A percentile compares a stretch with the other conserved stretches of the same genome.
phyloP scores from a whole-genome alignment of 2,888 invertebrate genomes.

The Volucella zonaria region DNA sequence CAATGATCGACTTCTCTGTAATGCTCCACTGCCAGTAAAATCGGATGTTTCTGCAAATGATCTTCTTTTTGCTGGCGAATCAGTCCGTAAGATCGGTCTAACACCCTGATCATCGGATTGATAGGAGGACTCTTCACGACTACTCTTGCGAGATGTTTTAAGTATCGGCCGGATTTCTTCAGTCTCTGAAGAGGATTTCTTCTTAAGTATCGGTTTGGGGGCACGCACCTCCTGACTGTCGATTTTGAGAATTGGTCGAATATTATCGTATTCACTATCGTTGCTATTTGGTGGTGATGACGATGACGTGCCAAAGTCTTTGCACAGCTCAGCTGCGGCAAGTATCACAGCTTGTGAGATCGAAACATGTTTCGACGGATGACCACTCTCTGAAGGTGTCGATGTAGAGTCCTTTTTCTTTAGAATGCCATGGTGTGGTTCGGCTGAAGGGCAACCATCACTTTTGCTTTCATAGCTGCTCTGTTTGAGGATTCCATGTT shows the following conservation, averaged over 20 bases:
- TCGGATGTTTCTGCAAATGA: conserved; percentile 77
- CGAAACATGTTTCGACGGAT: conserved; percentile 81
- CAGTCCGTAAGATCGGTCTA: conserved; percentile 80
- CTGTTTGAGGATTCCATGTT: conserved; percentile 90
- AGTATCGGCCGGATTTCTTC: conserved; percentile 90
- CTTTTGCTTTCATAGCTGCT: conserved; percentile 88
- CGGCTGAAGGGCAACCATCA: conserved; percentile 85
- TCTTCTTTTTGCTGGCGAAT: conserved; percentile 81
- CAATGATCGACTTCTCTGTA: conserved; percentile 74
- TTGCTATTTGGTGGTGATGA: too few relatives aligned
- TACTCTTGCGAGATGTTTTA: conserved; percentile 88
- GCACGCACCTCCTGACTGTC: conserved; percentile 85
- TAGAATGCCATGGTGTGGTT: conserved; percentile 88
- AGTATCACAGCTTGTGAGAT: conserved; percentile 82
- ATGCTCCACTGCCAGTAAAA: conserved; percentile 25
- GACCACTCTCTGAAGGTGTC: conserved; percentile 81
- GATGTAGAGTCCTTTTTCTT: conserved; percentile 84
- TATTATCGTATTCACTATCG: conserved; percentile 84
- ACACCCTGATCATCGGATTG: conserved; percentile 73
- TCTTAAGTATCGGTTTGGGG: conserved; percentile 92
- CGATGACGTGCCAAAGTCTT: too few relatives aligned
- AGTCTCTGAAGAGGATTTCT: conserved; percentile 90
- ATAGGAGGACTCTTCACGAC: conserved; percentile 84
- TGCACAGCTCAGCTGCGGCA: conserved; percentile 83
- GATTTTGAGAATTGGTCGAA: conserved; percentile 92